These are phyloP conservation scores for Cynodonichthys magdalenae DNA, from an alignment of 2,797 vertebrate species.

Conservation along the genomic window DNA sequence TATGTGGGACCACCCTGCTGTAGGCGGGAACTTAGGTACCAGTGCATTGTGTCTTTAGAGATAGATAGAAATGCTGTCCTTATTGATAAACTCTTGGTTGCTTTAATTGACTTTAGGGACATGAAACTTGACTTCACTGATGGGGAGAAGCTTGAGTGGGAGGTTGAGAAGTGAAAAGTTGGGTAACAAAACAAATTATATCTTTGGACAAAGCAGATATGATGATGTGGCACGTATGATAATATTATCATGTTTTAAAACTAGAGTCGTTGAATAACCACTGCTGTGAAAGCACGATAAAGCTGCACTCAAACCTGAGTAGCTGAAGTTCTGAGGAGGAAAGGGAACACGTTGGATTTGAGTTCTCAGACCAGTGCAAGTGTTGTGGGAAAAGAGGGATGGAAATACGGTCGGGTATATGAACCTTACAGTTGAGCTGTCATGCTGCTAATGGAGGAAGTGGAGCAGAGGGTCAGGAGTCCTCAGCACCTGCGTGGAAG, in stretches of 20 bases:
- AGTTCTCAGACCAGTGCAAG: conserved; percentile 36
- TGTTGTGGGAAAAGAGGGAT: conserved; percentile 60
- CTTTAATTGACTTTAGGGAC: no score
- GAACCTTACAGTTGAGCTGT: conserved; percentile 74
- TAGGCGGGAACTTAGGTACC: no score
- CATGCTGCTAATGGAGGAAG: conserved; percentile 76
- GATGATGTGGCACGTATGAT: no score
- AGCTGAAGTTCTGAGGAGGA: conserved; percentile 45
- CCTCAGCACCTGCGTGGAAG: conserved; percentile 76
- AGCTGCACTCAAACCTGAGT: conserved; percentile 37
- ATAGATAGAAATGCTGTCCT: no score
- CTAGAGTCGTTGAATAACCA: not conserved
- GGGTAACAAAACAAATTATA: no score
- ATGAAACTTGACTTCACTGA: no score
- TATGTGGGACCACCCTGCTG: no score
- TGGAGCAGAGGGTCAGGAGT: conserved; percentile 77
- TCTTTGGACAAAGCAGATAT: no score
- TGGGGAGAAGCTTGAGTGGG: no score
- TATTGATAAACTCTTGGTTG: no score
- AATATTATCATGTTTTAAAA: not conserved
- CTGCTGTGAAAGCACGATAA: conserved; percentile 16
- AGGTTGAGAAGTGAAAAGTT: no score
- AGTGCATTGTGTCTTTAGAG: no score
- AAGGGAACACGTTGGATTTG: conserved; percentile 34
- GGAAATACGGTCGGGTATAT: conserved; percentile 60